These are phyloP conservation scores for Ophiodon elongatus DNA, from an alignment of 2,113 vertebrate genomes.

Conservation along the genomic window DNA sequence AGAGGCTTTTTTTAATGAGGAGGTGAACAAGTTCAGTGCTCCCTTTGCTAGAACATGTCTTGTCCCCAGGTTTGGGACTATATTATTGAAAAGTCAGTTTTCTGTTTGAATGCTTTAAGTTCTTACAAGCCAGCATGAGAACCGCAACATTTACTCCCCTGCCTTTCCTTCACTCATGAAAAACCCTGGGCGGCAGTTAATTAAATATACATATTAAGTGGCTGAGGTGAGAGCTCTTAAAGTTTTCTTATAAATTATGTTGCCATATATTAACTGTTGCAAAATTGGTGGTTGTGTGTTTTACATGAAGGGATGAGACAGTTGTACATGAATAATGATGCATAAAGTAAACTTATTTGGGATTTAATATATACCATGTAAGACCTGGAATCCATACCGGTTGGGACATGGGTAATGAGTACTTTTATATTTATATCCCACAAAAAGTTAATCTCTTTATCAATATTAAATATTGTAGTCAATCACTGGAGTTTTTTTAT, in stretches of 20 bases:
- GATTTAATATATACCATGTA: conserved; percentile 10
- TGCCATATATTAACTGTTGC: conserved; percentile 43
- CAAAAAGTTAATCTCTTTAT: background rate
- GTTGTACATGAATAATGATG: conserved; percentile 17
- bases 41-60: background rate
- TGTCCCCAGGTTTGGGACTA: background rate
- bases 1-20: conserved; percentile 37
- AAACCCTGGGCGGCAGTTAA: conserved; percentile 44
- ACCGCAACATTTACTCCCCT: background rate
- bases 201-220: conserved; percentile 77
- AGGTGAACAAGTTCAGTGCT: conserved; percentile 11
- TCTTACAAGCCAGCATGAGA: background rate
- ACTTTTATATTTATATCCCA: background rate
- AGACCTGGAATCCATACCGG: background rate
- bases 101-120: background rate
- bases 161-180: background rate
- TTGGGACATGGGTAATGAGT: background rate
- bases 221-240: conserved; percentile 47
- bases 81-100: background rate
- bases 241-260: conserved; percentile 72
- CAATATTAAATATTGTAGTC: background rate
- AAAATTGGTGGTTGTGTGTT: conserved; percentile 29
- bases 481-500: background rate
- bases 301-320: conserved; percentile 22
- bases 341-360: background rate